A percentile compares a stretch with the other conserved stretches of the same genome.
Evolutionary conservation across 2,797 vertebrate genomes (phyloP).

Genomic region (Sebastes minor): DNA sequence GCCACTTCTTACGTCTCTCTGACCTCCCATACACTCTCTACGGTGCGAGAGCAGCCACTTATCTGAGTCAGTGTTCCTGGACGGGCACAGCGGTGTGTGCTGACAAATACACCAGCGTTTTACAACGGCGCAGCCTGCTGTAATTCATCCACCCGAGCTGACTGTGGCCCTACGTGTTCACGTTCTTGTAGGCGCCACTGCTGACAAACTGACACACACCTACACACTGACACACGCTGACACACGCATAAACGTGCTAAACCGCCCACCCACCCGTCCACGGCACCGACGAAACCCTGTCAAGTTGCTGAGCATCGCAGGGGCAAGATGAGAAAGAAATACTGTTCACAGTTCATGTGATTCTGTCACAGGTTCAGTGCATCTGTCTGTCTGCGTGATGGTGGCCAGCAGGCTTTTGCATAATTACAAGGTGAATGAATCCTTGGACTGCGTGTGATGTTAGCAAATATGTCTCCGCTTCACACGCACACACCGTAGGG

Average conservation of each 20-base stretch:
- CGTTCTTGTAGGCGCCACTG: constrained; percentile 60
- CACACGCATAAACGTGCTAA: constrained; percentile 51
- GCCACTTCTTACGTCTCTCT: constrained; percentile 62
- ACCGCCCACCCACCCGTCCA: constrained; percentile 35
- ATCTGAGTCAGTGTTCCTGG: constrained; percentile 73
- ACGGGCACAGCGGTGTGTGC: constrained; percentile 35
- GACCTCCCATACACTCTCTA: constrained; percentile 61
- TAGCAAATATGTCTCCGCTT: constrained; percentile 26
- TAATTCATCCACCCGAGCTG: constrained; percentile 62
- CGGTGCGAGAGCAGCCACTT: constrained; percentile 62
- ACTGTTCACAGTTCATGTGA: constrained; percentile 45
- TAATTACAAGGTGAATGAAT: constrained; percentile 58
- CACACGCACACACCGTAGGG: not conserved
- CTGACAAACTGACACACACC: constrained; percentile 72
- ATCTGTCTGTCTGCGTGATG: constrained; percentile 44
- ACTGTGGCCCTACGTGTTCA: constrained; percentile 50
- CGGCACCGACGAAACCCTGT: constrained; percentile 31
- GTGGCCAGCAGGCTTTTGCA: constrained; percentile 36
- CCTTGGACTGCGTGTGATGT: constrained; percentile 40
- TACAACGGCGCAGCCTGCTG: constrained; percentile 55
- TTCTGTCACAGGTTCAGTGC: constrained; percentile 47
- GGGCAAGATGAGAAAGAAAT: constrained; percentile 47
- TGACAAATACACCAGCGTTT: constrained; percentile 65
- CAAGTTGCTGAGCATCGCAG: constrained; percentile 49
- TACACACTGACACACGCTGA: constrained; percentile 58